phyloP scores from a whole-genome alignment of 1,140 invertebrate species.

The Hylaeus anthracinus region DNA sequence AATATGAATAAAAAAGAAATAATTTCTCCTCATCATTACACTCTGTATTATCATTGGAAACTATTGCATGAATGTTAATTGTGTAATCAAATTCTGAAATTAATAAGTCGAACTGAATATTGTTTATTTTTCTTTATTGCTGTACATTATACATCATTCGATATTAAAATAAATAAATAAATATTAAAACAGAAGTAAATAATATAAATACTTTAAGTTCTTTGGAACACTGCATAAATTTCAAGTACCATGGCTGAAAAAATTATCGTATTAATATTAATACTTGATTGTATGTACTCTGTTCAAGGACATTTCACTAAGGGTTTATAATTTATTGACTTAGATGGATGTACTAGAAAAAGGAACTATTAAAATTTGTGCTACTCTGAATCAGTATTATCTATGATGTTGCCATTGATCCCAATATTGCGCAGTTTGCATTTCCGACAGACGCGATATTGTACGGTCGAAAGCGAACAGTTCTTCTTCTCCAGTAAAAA shows the following conservation, averaged over 20 bases:
- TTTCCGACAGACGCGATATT: constrained; percentile 94
- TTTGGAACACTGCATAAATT: constrained; percentile 3
- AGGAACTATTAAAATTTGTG: constrained; percentile 35
- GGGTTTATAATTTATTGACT: neutral
- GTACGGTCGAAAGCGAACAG: constrained; percentile 98
- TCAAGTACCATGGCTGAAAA: neutral
- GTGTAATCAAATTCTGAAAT: neutral
- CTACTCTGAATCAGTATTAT: constrained; percentile 52
- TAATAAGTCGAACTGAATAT: neutral
- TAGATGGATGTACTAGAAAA: neutral
- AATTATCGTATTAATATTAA: neutral
- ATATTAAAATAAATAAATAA: constrained; percentile 12
- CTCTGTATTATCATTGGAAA: no score
- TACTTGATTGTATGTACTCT: neutral
- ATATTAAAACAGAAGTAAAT: neutral
- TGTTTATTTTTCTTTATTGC: neutral
- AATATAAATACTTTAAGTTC: neutral
- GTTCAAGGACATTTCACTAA: neutral
- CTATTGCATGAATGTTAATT: no score
- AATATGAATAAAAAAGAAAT: no score
- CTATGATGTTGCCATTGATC: constrained; percentile 86
- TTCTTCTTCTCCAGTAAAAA: constrained; percentile 99
- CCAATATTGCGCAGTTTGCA: constrained; percentile 97
- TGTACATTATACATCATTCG: neutral
- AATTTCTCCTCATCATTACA: no score